Conservation (phyloP, 1,140 invertebrate species). For the Lutraria rhynchaena region DNA sequence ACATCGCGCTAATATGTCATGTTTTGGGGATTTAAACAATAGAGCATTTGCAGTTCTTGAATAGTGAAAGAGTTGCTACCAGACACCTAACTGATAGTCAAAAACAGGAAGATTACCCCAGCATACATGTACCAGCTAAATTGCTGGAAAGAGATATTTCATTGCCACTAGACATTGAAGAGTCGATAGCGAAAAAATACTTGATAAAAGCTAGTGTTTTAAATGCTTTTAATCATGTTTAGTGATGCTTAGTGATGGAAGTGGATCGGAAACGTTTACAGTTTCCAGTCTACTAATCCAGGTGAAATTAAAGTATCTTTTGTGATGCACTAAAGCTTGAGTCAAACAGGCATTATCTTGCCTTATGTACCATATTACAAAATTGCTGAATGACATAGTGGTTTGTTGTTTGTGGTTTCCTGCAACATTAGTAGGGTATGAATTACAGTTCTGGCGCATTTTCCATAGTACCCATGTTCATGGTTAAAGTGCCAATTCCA, state of each 20-base stretch:
- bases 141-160: conserved; percentile 2
- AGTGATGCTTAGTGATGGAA: neutral
- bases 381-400: no score
- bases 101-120: conserved; percentile 8
- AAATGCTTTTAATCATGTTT: conserved; percentile 10
- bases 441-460: no score
- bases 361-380: no score
- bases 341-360: no score
- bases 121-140: conserved; percentile 4
- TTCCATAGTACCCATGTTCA: no score
- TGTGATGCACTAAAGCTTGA: no score
- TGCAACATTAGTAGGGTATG: no score
- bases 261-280: neutral
- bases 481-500: no score
- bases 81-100: neutral
- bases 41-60: neutral
- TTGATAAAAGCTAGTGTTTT: neutral
- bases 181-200: conserved; percentile 22
- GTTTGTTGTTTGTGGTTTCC: no score
- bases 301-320: no score
- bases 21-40: conserved; percentile 22
- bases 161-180: conserved; percentile 17
- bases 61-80: neutral
- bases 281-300: no score
- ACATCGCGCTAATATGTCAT: conserved; percentile 28